These are phyloP conservation scores for Ramphastos sulfuratus DNA, from an alignment of 2,113 vertebrate genomes.

Conservation along the genomic window DNA sequence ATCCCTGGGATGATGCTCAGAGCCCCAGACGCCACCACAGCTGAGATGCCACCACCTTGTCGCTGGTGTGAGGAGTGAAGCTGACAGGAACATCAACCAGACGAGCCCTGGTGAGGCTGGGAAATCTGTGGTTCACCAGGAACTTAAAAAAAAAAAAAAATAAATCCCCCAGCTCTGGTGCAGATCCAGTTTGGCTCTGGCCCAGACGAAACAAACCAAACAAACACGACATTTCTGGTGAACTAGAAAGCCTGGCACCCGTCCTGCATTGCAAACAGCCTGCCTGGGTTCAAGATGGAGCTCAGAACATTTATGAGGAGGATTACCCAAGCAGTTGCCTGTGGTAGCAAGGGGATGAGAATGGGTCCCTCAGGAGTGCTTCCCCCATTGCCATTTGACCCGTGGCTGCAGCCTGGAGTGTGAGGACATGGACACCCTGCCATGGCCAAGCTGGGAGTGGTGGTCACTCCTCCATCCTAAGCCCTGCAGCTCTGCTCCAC, in stretches of 20 bases:
- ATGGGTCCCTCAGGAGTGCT: conserved; percentile 45
- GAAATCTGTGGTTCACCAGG: conserved; percentile 9
- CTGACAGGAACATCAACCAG: background rate
- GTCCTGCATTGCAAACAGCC: conserved; percentile 32
- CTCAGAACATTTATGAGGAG: conserved; percentile 49
- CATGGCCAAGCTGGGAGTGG: accelerated
- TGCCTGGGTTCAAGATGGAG: conserved; percentile 42
- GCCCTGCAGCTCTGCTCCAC: accelerated
- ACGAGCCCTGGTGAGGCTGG: background rate
- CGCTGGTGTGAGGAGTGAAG: accelerated
- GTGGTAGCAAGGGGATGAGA: conserved; percentile 48
- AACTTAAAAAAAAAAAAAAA: background rate
- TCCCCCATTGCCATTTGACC: accelerated
- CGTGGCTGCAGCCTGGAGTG: background rate
- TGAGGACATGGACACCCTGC: accelerated
- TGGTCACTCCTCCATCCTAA: background rate
- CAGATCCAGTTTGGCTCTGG: background rate
- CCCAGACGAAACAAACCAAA: conserved; percentile 47
- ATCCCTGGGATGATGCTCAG: background rate
- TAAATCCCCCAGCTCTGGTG: background rate
- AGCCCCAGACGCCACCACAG: background rate
- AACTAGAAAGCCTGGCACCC: background rate
- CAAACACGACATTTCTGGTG: conserved; percentile 56
- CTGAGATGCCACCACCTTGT: accelerated
- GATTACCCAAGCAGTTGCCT: conserved; percentile 40